Evolutionary conservation across 1,140 invertebrate species (phyloP).

Genomic region (Penaeus indicus): DNA sequence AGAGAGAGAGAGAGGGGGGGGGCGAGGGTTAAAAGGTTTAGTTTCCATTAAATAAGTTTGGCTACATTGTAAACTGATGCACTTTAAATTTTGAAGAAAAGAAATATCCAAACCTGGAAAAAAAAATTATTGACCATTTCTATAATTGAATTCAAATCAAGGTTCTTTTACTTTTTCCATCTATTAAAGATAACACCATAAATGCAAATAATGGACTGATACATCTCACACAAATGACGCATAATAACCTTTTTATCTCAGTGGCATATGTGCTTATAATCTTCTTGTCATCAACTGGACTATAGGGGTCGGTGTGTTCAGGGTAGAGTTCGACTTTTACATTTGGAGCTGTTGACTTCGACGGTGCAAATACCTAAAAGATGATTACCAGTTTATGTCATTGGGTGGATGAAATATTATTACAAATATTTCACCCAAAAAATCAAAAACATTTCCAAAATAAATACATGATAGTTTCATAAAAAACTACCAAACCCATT

Average conservation of each 20-base stretch:
- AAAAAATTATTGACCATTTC: background rate
- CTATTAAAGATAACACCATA: background rate
- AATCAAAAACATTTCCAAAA: background rate
- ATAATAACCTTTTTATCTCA: conserved; percentile 89
- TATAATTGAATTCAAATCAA: background rate
- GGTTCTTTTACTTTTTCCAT: background rate
- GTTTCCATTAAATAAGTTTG: background rate
- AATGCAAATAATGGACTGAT: background rate
- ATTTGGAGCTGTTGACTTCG: conserved; percentile 75
- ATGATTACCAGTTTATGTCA: too few relatives aligned
- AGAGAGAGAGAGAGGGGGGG: conserved; percentile 50
- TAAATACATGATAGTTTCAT: background rate
- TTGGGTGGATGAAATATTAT: too few relatives aligned
- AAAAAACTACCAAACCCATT: background rate
- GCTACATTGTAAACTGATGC: too few relatives aligned
- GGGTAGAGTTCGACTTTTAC: conserved; percentile 89
- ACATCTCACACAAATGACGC: background rate
- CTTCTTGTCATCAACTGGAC: conserved; percentile 89
- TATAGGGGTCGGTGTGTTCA: conserved; percentile 89
- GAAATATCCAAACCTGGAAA: background rate
- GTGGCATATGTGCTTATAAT: conserved; percentile 87
- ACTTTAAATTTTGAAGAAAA: background rate
- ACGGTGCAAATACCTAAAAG: conserved; percentile 79
- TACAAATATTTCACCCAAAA: background rate
- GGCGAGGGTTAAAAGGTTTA: conserved; percentile 11